These are phyloP conservation scores for Pachypsylla venusta DNA, from an alignment of 1,140 invertebrate genomes.

Conservation along the genomic window DNA sequence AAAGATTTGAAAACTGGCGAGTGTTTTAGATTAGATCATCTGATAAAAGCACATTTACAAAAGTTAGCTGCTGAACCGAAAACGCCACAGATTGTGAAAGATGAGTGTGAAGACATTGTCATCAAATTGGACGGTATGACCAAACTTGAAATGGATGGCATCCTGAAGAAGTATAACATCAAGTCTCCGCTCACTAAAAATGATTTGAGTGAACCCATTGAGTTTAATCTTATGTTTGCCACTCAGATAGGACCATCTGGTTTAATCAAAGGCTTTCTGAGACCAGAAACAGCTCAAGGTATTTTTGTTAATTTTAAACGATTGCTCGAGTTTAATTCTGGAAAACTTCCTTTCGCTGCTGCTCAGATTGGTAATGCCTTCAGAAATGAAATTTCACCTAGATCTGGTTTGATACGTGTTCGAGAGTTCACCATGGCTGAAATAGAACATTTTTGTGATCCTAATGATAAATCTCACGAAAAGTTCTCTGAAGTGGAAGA, in stretches of 20 bases:
- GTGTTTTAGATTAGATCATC: conserved; percentile 92
- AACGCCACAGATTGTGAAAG: conserved; percentile 47
- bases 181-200: conserved; percentile 91
- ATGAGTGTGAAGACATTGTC: conserved; percentile 63
- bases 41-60: conserved; percentile 94
- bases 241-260: conserved; percentile 95
- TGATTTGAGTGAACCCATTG: conserved; percentile 83
- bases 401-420: conserved; percentile 89
- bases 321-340: conserved; percentile 93
- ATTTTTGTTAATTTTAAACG: conserved; percentile 99
- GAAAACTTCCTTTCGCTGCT: conserved; percentile 90
- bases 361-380: conserved; percentile 98
- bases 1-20: conserved; percentile 93
- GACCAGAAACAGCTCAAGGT: conserved; percentile 97
- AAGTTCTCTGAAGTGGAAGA: conserved; percentile 73
- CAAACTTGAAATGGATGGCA: conserved; percentile 71
- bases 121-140: conserved; percentile 74
- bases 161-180: conserved; percentile 78
- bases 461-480: conserved; percentile 68
- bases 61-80: conserved; percentile 79
- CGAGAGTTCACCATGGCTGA: conserved; percentile 99
- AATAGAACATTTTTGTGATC: conserved; percentile 99
- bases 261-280: conserved; percentile 78
- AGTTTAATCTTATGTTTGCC: conserved; percentile 98
- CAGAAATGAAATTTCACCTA: conserved; percentile 97